A percentile compares a stretch with the other conserved stretches of the same genome.
phyloP scores from a whole-genome alignment of 2,113 vertebrate genomes.

The Piliocolobus tephrosceles region DNA sequence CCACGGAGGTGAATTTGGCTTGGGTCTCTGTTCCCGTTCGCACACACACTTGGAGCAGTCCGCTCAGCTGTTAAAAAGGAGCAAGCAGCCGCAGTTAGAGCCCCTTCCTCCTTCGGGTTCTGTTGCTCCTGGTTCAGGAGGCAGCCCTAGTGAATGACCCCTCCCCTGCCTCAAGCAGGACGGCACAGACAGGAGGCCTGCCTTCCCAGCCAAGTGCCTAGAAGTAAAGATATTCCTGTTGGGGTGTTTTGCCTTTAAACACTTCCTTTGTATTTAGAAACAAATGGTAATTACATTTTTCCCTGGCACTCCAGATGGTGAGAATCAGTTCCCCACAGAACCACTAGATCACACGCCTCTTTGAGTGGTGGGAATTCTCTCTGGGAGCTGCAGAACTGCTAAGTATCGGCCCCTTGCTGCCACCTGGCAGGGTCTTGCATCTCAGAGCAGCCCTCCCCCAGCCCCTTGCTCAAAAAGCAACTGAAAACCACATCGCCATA shows the following conservation, averaged over 20 bases:
- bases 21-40: conserved; percentile 84
- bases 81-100: neutral
- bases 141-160: neutral
- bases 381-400: neutral
- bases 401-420: neutral
- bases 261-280: conserved; percentile 64
- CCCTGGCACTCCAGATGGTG: conserved; percentile 43
- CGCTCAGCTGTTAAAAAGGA: conserved; percentile 80
- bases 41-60: conserved; percentile 85
- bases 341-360: neutral
- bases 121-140: neutral
- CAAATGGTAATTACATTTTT: conserved; percentile 49
- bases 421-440: neutral
- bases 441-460: fast-evolving
- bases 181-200: neutral
- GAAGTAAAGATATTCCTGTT: neutral
- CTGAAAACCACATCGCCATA: neutral
- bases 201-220: neutral
- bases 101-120: neutral
- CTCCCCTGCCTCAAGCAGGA: neutral
- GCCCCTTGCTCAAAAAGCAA: neutral
- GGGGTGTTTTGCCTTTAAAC: conserved; percentile 34
- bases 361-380: neutral
- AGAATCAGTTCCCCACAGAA: neutral
- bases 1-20: conserved; percentile 87